A percentile compares a stretch with the other conserved stretches of the same genome.
Conservation (phyloP, 2,113 vertebrate species). For the Hippolais icterina region DNA sequence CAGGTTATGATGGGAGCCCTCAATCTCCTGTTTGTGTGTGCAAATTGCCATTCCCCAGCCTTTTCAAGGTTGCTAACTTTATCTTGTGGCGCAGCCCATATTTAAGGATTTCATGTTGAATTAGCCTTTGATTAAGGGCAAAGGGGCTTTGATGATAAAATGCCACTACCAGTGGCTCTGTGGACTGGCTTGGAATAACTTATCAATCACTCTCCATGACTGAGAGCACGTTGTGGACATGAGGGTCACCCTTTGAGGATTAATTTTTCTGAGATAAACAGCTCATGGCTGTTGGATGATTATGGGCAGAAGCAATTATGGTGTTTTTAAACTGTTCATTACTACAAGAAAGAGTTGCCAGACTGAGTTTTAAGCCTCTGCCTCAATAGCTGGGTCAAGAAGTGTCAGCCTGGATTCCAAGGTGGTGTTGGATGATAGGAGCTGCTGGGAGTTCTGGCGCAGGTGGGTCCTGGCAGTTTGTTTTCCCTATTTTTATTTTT, state of each 20-base stretch:
- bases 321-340: neutral
- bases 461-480: neutral
- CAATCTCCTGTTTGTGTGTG: constrained; percentile 37
- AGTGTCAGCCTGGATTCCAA: neutral
- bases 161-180: neutral
- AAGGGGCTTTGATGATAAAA: constrained; percentile 45
- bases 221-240: neutral
- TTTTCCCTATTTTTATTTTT: neutral
- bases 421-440: neutral
- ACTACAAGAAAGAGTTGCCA: neutral
- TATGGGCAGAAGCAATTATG: neutral
- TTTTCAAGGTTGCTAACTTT: constrained; percentile 22
- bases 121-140: constrained; percentile 57
- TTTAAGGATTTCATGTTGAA: constrained; percentile 35
- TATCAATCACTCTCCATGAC: neutral
- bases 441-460: neutral
- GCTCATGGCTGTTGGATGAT: neutral
- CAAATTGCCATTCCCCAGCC: constrained; percentile 51
- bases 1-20: constrained; percentile 26
- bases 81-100: neutral
- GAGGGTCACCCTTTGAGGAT: constrained; percentile 17
- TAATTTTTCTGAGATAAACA: constrained; percentile 19
- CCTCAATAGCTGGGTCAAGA: neutral
- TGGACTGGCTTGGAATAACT: neutral
- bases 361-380: neutral